These are phyloP conservation scores for Chelmon rostratus DNA, from an alignment of 2,797 vertebrate species.

Conservation along the genomic window DNA sequence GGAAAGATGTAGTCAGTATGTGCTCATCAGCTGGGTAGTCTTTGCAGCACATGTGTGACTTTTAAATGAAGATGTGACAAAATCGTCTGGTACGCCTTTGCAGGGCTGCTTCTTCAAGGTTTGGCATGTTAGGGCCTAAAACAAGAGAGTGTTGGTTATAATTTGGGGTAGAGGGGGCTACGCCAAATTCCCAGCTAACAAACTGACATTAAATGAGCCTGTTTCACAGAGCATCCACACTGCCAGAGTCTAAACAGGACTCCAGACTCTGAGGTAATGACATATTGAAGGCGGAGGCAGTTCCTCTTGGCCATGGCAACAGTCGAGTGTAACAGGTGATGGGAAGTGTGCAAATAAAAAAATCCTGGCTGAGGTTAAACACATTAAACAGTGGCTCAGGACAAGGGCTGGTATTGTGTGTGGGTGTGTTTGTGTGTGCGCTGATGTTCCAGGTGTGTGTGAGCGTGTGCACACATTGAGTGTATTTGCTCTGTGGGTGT, in stretches of 20 bases:
- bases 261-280: neutral
- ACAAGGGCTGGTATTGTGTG: constrained; percentile 12
- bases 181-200: neutral
- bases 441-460: constrained; percentile 36
- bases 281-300: neutral
- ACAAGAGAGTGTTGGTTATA: neutral
- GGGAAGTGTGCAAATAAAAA: constrained; percentile 12
- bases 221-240: neutral
- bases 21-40: too few relatives aligned
- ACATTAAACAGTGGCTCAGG: constrained; percentile 19
- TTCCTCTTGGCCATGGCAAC: constrained; percentile 2
- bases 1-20: too few relatives aligned
- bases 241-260: neutral
- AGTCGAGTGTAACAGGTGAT: constrained; percentile 8
- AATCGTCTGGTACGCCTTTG: too few relatives aligned
- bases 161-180: neutral
- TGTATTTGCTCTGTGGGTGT: constrained; percentile 51
- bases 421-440: constrained; percentile 44
- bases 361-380: neutral
- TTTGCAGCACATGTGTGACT: too few relatives aligned
- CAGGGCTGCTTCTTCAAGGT: neutral
- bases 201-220: neutral
- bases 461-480: neutral
- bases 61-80: too few relatives aligned
- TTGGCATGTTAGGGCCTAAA: neutral